Base-by-base conservation (phyloP, 2,797 vertebrate species). In the Sebastiscus albofasciatus region DNA sequence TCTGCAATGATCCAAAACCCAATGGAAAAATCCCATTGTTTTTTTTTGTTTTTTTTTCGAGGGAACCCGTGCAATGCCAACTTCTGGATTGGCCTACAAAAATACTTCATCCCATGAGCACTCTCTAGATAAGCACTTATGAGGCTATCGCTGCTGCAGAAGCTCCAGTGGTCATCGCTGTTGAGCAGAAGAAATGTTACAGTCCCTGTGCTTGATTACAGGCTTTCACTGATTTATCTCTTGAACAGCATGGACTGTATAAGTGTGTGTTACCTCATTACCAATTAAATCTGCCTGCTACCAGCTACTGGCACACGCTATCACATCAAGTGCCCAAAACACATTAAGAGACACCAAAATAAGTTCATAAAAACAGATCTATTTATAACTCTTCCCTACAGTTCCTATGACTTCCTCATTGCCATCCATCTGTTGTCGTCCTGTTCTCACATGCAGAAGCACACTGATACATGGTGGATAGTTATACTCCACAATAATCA, bases 121-220 rank as follows among this genome's bases (percentile, higher is more conserved):
- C 36, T 39, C 36, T 14, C 79, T 61, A 66, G 69, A 79, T 69
- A 75, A 67, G 33, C 61, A 79, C 46, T 59, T 79, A 62, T 69
- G 70, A 59, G 55, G 8, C 46, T 79, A 16, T 70, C n/a, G 11
- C 29, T 39, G 69, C 58, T 33, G 54, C 59, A 55, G 52, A 76
- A 74, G 22, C 27, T 62, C 67, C 42, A 60, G 33, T 52, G 27
- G 70, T 61, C 59, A 33, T 59, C 0, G 11, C 71, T 72, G 52
- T 65, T 62, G 49, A 52, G 18, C 6, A 7, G 27, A 39, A 85
- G 31, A 58, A 29, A 64, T 49, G 22, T 46, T 33, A 1, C 56
- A 34, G 49, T 31, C 58, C 26, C 10, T 3, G 24, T 16, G 55
- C 29, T 36, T 67, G 55, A 76, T 66, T 52, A 73, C 52, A 66